Evolutionary conservation across 2,113 vertebrate genomes (phyloP), one percentile per base, ranked within the genome.

Genomic region (Furnarius figulus): DNA sequence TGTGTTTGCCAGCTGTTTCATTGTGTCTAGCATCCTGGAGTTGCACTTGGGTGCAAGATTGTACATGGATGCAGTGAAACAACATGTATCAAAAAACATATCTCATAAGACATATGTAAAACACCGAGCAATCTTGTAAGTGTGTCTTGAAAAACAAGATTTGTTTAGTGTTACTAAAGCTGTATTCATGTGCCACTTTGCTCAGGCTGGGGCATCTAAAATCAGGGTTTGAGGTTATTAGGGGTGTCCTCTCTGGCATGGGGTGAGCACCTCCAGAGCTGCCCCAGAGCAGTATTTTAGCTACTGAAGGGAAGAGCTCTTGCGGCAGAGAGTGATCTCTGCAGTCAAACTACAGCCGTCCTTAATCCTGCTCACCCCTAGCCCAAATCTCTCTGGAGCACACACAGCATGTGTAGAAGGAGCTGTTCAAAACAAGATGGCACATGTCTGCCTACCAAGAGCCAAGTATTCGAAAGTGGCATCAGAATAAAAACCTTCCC

Each of bases 391-490:
- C 50, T 79, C 44, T 28, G 2, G 2, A 74, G 71, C 59, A 35
- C 8, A 0, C 35, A 85, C 85, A 93, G 44, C 8, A 20, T 47
- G 25, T 72, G 70, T 62, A 93, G 76, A 89, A 77, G 76, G 83
- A 97, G 79, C 85, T 76, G 44, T 59, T 97, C 63, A 13, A 75
- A 92, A 59, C 96, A 95, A 85, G 95, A 97, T 68, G 70, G 65
- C 79, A 96, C 96, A 94, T 25, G 97, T n/a, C 86, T 95, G 87
- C 81, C 50, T 76, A 19, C 52, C 0, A 3, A 61, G 31, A 71
- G 97, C 97, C 94, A 97, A 93, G 47, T 95, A 93, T 96, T 96
- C 90, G 88, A 62, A 96, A 96, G 53, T 63, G 58, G 87, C 49
- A 94, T 55, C 9, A 3, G 50, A 92, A 73, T 74, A 55, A 50